These are phyloP conservation scores for Armadillidium nasatum DNA, from an alignment of 1,140 invertebrate species.

Conservation along the genomic window DNA sequence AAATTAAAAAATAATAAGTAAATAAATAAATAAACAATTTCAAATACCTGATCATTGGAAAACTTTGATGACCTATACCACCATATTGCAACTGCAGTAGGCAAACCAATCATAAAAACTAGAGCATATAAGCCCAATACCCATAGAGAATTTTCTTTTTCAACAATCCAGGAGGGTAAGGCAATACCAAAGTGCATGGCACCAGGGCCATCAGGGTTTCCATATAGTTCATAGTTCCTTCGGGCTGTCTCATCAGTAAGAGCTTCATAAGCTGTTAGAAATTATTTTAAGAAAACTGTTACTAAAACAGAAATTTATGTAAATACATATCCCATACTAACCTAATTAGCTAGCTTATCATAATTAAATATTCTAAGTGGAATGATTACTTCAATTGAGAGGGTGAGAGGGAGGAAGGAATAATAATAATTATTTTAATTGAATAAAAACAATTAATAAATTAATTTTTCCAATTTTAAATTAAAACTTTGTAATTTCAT, in stretches of 20 bases:
- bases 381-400: no score
- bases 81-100: conserved; percentile 74
- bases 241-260: conserved; percentile 93
- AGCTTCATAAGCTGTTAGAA: conserved; percentile 62
- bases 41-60: conserved; percentile 76
- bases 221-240: conserved; percentile 98
- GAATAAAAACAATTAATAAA: no score
- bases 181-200: conserved; percentile 96
- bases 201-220: conserved; percentile 99
- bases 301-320: not conserved
- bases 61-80: conserved; percentile 98
- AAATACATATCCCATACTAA: no score
- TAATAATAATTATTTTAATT: no score
- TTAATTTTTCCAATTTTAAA: no score
- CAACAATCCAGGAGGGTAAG: conserved; percentile 99
- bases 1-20: no score
- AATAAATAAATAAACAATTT: no score
- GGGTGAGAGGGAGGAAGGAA: no score
- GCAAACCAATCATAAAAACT: conserved; percentile 85
- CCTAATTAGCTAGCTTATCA: no score
- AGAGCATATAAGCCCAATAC: conserved; percentile 89
- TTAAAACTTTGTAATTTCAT: no score
- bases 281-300: not conserved
- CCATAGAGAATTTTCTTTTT: conserved; percentile 98
- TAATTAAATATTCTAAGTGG: no score